Percentiles rank a stretch among this genome's conserved stretches.
Evolutionary conservation across 2,888 invertebrate species (phyloP).

Genomic region (Lordiphosa fenestrarum): DNA sequence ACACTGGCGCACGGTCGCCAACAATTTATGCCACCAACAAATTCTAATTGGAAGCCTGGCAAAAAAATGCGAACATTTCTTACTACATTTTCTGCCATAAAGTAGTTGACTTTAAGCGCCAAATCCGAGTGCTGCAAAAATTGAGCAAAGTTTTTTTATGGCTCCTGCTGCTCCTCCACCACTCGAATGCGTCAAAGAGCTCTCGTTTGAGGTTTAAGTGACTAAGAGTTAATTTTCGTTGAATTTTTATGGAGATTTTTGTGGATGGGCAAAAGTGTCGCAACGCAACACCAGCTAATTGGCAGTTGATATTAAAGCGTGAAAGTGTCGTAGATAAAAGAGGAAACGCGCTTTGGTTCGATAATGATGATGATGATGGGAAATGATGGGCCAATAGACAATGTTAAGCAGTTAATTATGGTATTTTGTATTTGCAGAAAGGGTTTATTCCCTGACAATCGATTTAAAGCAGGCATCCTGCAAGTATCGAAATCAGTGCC

Average conservation of each 20-base stretch:
- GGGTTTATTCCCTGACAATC: no score
- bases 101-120: constrained; percentile 55
- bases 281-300: constrained; percentile 51
- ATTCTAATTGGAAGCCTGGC: constrained; percentile 58
- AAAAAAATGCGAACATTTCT: constrained; percentile 27
- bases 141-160: constrained; percentile 38
- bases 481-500: no score
- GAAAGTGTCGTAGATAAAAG: constrained; percentile 26
- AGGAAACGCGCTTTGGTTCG: constrained; percentile 2
- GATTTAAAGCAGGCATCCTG: no score
- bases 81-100: constrained; percentile 35
- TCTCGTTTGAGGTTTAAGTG: constrained; percentile 16
- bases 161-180: constrained; percentile 7
- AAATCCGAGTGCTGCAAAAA: constrained; percentile 29
- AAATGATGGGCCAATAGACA: constrained; percentile 8
- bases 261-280: constrained; percentile 2
- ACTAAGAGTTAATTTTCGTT: constrained; percentile 22
- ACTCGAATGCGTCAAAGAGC: constrained; percentile 26
- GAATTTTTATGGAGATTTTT: constrained; percentile 27
- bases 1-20: constrained; percentile 55
- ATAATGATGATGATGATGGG: constrained; percentile 43
- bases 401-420: no score
- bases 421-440: no score
- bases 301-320: constrained; percentile 47
- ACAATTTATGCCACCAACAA: constrained; percentile 61